These are phyloP conservation scores for Eudyptes chrysolophus DNA, from an alignment of 2,113 vertebrate genomes.

Conservation along the genomic window DNA sequence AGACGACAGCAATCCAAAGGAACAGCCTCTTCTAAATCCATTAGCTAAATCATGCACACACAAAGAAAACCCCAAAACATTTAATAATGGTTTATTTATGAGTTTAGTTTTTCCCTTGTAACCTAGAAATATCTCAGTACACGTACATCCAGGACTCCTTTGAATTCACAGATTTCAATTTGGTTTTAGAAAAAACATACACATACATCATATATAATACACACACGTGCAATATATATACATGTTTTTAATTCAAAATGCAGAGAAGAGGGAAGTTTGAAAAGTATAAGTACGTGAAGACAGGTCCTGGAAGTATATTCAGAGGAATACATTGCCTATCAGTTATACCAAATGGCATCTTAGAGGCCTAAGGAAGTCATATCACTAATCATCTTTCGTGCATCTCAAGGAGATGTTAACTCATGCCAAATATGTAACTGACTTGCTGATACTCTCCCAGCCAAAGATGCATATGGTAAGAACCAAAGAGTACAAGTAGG, in stretches of 20 bases:
- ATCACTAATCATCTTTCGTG: background rate
- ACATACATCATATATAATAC: background rate
- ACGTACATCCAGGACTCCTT: background rate
- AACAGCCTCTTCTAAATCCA: slow-evolving; percentile 89
- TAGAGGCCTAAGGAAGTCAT: background rate
- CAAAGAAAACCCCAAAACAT: background rate
- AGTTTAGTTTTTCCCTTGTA: background rate
- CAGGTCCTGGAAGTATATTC: background rate
- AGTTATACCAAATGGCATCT: background rate
- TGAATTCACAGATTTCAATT: background rate
- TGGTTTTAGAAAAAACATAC: background rate
- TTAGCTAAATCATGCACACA: slow-evolving; percentile 75
- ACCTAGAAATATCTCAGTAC: background rate
- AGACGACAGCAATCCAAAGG: slow-evolving; percentile 92
- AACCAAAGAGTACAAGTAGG: background rate
- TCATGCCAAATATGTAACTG: background rate
- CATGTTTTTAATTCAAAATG: background rate
- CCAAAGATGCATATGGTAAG: background rate
- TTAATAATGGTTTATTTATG: background rate
- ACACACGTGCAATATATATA: fast-evolving
- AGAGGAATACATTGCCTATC: background rate
- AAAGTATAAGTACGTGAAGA: background rate
- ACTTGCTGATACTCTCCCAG: background rate
- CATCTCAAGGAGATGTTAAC: background rate
- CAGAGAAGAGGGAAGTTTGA: background rate